These are phyloP conservation scores for Eidolon dupreanum DNA, from an alignment of 2,797 vertebrate genomes.

Conservation along the genomic window DNA sequence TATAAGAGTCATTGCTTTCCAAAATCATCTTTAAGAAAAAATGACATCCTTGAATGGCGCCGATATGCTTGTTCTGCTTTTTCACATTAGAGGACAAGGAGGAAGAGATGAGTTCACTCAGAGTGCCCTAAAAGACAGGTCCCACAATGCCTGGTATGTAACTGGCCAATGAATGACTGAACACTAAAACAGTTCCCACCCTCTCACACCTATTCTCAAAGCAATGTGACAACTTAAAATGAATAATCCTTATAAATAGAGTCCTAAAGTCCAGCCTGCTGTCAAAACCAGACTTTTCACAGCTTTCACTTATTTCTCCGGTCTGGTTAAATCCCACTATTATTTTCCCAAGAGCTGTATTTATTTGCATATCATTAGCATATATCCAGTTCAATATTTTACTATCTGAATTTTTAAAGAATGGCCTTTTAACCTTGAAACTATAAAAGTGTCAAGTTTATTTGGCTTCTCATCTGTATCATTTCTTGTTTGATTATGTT, in stretches of 20 bases:
- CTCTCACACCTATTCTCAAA: neutral
- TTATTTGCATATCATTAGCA: slow-evolving; percentile 19
- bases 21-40: neutral
- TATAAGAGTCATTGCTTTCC: slow-evolving; percentile 13
- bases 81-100: neutral
- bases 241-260: neutral
- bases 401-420: slow-evolving; percentile 7
- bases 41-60: neutral
- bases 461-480: neutral
- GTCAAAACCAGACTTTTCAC: slow-evolving; percentile 23
- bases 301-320: neutral
- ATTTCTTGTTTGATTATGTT: neutral
- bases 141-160: neutral
- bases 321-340: neutral
- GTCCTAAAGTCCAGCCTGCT: neutral
- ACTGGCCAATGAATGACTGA: neutral
- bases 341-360: neutral
- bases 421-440: slow-evolving; percentile 3
- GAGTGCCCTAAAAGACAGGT: neutral
- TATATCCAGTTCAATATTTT: slow-evolving; percentile 11
- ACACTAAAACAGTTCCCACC: neutral
- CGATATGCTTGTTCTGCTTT: neutral
- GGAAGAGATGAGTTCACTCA: neutral
- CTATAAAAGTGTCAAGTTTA: neutral
- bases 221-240: neutral